These are phyloP conservation scores for Gonioctena quinquepunctata DNA, from an alignment of 1,140 invertebrate species.

Conservation along the genomic window DNA sequence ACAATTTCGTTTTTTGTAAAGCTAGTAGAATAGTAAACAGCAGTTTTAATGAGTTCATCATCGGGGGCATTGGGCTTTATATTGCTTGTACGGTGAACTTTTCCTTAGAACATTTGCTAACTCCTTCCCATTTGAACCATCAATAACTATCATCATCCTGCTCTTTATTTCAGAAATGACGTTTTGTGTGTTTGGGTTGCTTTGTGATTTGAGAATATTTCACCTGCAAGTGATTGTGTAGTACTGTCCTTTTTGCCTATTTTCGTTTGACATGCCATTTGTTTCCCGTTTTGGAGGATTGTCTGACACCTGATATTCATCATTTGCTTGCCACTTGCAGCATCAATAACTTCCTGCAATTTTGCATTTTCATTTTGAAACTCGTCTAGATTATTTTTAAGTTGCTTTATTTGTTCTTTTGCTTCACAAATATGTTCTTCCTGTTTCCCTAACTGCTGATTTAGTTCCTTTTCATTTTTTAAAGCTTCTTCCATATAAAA, in stretches of 20 bases:
- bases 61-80: neutral
- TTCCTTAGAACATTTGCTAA: neutral
- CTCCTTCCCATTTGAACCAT: conserved; percentile 6
- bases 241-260: neutral
- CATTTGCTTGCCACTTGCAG: conserved; percentile 5
- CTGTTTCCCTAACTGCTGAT: neutral
- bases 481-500: neutral
- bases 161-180: neutral
- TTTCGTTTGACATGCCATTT: neutral
- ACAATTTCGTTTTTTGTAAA: conserved; percentile 4
- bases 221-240: conserved; percentile 5
- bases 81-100: neutral
- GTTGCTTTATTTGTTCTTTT: conserved; percentile 3
- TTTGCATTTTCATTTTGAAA: neutral
- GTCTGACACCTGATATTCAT: neutral
- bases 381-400: neutral
- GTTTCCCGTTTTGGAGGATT: conserved; percentile 3
- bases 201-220: neutral
- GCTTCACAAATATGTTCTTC: conserved; percentile 4
- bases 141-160: conserved; percentile 2
- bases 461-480: neutral
- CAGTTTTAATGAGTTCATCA: conserved; percentile 4
- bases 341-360: conserved; percentile 1
- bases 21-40: neutral
- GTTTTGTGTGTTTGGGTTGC: neutral